Conservation (phyloP, 1,140 invertebrate genomes). For the Eubasilissa regina region DNA sequence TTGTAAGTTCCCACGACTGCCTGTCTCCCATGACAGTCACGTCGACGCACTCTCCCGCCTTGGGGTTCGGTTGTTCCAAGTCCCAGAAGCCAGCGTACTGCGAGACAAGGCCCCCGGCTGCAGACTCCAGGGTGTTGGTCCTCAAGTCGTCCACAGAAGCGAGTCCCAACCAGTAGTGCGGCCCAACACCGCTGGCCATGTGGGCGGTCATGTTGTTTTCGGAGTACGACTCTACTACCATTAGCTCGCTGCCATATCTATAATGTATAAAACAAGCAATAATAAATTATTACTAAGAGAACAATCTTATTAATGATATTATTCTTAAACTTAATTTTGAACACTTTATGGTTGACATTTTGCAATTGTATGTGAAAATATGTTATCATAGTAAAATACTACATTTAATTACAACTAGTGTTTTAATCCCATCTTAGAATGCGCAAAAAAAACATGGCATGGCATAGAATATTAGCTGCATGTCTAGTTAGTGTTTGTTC, state of each 20-base stretch:
- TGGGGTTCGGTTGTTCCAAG: slow-evolving; percentile 87
- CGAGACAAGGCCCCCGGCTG: slow-evolving; percentile 90
- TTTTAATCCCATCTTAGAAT: too few relatives aligned
- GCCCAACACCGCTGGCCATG: slow-evolving; percentile 78
- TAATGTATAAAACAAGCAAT: slow-evolving; percentile 51
- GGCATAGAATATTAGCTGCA: too few relatives aligned
- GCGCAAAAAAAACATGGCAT: too few relatives aligned
- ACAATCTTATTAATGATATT: too few relatives aligned
- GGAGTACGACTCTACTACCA: slow-evolving; percentile 89
- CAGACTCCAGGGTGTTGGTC: slow-evolving; percentile 94
- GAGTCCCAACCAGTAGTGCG: slow-evolving; percentile 90
- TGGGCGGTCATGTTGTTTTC: slow-evolving; percentile 93
- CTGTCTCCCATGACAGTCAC: slow-evolving; percentile 82
- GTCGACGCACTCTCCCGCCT: slow-evolving; percentile 90
- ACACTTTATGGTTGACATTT: too few relatives aligned
- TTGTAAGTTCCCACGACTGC: slow-evolving; percentile 94
- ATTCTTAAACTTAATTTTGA: too few relatives aligned
- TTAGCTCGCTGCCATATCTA: slow-evolving; percentile 94
- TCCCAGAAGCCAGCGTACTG: slow-evolving; percentile 96
- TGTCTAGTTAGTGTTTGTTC: too few relatives aligned
- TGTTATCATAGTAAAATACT: too few relatives aligned
- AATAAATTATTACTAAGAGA: too few relatives aligned
- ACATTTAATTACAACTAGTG: too few relatives aligned
- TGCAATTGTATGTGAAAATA: too few relatives aligned
- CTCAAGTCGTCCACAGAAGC: slow-evolving; percentile 91